phyloP scores from a whole-genome alignment of 2,888 invertebrate genomes.

The Athalia rosae region DNA sequence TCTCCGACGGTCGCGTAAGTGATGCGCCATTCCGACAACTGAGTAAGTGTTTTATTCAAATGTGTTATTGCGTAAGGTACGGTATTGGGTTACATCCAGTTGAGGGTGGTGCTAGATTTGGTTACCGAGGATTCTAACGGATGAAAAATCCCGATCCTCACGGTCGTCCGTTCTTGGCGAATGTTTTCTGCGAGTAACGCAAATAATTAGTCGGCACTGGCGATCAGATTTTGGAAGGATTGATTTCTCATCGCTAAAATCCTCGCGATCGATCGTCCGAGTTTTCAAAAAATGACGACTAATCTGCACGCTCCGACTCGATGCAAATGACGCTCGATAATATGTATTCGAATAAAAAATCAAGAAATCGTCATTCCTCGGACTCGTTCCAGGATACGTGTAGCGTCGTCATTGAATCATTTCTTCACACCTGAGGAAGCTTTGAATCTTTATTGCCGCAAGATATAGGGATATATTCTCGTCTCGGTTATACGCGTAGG shows the following conservation, averaged over 20 bases:
- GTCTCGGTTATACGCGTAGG: constrained; percentile 59
- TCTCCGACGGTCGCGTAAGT: constrained; percentile 34
- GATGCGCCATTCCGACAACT: constrained; percentile 39
- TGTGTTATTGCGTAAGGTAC: constrained; percentile 53
- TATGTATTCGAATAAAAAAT: neutral
- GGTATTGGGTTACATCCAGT: constrained; percentile 57
- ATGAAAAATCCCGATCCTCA: constrained; percentile 25
- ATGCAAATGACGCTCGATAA: constrained; percentile 20
- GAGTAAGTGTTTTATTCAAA: constrained; percentile 42
- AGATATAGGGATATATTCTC: constrained; percentile 8
- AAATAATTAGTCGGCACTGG: neutral
- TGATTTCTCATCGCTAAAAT: no score
- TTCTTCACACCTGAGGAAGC: constrained; percentile 16
- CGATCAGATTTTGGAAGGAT: no score
- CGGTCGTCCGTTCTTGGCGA: constrained; percentile 4
- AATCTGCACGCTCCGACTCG: constrained; percentile 2
- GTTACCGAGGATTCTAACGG: constrained; percentile 11
- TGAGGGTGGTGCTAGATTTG: constrained; percentile 49
- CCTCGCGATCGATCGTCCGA: constrained; percentile 3
- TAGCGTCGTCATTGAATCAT: neutral
- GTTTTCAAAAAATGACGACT: neutral
- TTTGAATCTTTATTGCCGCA: neutral
- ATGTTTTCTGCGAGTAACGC: neutral
- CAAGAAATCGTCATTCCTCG: constrained; percentile 8
- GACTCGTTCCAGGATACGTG: constrained; percentile 3